Conservation (phyloP, 2,113 vertebrate genomes). For the Trochalopteron elliotii region DNA sequence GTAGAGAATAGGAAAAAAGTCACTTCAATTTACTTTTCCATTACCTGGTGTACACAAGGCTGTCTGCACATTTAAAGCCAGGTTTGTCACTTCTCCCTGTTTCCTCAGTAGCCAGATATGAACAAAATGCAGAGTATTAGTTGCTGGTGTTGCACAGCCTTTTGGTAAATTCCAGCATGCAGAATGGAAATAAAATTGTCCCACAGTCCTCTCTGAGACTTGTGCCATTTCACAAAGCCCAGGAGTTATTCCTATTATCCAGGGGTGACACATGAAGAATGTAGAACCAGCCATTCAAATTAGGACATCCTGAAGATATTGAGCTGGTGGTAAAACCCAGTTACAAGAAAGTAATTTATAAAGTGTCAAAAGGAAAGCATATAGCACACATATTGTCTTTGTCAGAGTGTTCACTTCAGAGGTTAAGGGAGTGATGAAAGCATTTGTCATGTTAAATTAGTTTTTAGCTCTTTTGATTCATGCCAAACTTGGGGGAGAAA, state of each 20-base stretch:
- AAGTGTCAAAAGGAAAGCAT: conserved; percentile 37
- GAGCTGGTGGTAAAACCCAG: background rate
- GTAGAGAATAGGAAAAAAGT: background rate
- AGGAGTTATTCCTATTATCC: background rate
- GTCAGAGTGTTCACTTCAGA: conserved; percentile 13
- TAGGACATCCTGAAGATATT: conserved; percentile 14
- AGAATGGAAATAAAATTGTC: background rate
- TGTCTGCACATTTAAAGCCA: background rate
- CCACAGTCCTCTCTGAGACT: background rate
- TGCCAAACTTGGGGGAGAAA: conserved; percentile 54
- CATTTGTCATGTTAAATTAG: conserved; percentile 70
- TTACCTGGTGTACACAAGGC: background rate
- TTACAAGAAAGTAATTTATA: conserved; percentile 20
- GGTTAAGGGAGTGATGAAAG: conserved; percentile 45
- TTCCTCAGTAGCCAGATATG: background rate
- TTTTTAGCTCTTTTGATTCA: conserved; percentile 67
- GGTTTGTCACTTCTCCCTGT: background rate
- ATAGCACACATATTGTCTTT: conserved; percentile 3
- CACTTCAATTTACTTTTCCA: background rate
- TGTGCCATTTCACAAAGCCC: background rate
- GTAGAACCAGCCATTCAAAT: background rate
- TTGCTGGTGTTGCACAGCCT: background rate
- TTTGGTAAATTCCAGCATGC: background rate
- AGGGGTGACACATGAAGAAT: background rate
- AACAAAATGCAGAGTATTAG: background rate